phyloP scores from a whole-genome alignment of 2,888 invertebrate species.

The Crepidodera aurea region DNA sequence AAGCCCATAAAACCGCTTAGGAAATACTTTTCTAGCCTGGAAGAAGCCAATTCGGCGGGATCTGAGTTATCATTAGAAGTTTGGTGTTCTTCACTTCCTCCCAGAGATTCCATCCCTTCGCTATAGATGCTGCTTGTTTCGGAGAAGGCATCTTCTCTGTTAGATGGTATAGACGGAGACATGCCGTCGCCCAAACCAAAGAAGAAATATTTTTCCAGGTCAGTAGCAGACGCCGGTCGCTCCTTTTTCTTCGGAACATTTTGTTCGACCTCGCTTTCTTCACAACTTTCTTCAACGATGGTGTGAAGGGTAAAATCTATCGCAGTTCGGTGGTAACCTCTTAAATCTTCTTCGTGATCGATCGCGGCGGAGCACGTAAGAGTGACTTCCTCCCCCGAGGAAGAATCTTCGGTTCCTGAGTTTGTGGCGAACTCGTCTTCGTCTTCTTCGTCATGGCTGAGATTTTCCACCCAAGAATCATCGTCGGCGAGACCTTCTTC shows the following conservation, averaged over 20 bases:
- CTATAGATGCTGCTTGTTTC: slow-evolving; percentile 89
- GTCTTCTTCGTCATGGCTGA: slow-evolving; percentile 76
- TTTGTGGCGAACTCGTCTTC: slow-evolving; percentile 62
- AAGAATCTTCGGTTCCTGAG: slow-evolving; percentile 70
- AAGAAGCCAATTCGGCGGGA: slow-evolving; percentile 81
- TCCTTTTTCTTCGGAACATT: slow-evolving; percentile 65
- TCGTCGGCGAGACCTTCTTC: slow-evolving; percentile 90
- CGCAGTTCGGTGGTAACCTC: slow-evolving; percentile 82
- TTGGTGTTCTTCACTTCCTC: slow-evolving; percentile 64
- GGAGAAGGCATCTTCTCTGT: slow-evolving; percentile 72
- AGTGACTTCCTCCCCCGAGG: slow-evolving; percentile 74
- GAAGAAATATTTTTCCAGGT: slow-evolving; percentile 90
- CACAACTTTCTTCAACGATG: slow-evolving; percentile 93
- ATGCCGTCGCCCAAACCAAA: slow-evolving; percentile 79
- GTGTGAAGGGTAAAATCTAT: slow-evolving; percentile 92
- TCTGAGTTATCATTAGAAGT: slow-evolving; percentile 61
- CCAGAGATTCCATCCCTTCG: slow-evolving; percentile 79
- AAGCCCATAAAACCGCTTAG: slow-evolving; percentile 86
- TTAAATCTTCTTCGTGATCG: slow-evolving; percentile 81
- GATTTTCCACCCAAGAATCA: slow-evolving; percentile 91
- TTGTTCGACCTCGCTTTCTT: slow-evolving; percentile 87
- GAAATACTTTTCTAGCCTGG: slow-evolving; percentile 89
- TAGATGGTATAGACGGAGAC: slow-evolving; percentile 63
- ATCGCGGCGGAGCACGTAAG: slow-evolving; percentile 64
- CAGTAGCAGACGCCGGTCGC: slow-evolving; percentile 79